phyloP scores from a whole-genome alignment of 1,140 invertebrate genomes.

The Octopus sinensis region DNA sequence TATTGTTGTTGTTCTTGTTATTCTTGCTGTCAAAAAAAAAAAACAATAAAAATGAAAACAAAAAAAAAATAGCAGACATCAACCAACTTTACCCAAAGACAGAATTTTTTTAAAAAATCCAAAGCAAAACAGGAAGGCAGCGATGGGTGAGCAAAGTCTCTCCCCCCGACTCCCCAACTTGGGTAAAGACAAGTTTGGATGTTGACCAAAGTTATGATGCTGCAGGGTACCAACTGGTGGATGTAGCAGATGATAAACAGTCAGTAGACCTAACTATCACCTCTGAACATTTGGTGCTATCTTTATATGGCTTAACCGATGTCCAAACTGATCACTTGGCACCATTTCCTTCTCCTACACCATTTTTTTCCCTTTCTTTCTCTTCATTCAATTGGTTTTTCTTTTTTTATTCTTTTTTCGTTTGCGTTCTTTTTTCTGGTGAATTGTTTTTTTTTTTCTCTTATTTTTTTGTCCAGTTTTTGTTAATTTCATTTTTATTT shows the following conservation, averaged over 20 bases:
- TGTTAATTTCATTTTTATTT: slow-evolving; percentile 20
- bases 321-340: no score
- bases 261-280: no score
- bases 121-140: neutral
- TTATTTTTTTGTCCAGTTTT: slow-evolving; percentile 32
- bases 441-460: slow-evolving; percentile 32
- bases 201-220: no score
- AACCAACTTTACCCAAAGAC: neutral
- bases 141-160: neutral
- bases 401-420: slow-evolving; percentile 8
- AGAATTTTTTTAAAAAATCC: neutral
- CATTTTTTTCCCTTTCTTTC: slow-evolving; percentile 29
- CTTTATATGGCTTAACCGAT: no score
- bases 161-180: no score
- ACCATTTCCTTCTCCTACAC: slow-evolving; percentile 17
- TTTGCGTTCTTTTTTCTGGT: slow-evolving; percentile 31
- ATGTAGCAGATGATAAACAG: no score
- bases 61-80: no score
- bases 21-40: neutral
- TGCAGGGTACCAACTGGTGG: no score
- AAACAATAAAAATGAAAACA: neutral
- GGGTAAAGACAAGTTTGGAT: no score
- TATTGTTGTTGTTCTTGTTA: neutral
- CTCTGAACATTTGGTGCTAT: no score
- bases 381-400: slow-evolving; percentile 14